phyloP scores from a whole-genome alignment of 92 coral and sea anemone species.

The Paramuricea clavata region DNA sequence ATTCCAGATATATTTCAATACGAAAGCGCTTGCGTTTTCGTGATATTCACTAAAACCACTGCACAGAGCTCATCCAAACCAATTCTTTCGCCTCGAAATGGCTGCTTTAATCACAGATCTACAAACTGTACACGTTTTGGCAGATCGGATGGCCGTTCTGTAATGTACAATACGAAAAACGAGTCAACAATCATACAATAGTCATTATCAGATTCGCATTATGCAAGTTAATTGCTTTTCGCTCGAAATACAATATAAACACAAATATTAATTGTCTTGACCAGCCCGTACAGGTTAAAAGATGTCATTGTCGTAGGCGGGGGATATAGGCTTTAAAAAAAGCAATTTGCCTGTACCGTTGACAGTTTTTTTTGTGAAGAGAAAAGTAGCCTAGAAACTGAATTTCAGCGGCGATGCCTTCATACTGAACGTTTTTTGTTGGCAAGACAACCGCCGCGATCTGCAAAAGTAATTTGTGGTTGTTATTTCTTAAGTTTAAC shows the following conservation, averaged over 20 bases:
- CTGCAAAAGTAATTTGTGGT: background rate
- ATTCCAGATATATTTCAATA: background rate
- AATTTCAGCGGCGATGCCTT: background rate
- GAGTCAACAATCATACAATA: background rate
- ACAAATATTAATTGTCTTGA: background rate
- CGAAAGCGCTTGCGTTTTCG: too few species aligned
- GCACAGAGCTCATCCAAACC: background rate
- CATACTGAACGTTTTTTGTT: background rate
- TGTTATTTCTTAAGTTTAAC: background rate
- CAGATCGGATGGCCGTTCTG: background rate
- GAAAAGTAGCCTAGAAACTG: background rate
- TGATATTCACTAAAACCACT: background rate
- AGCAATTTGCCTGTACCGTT: background rate
- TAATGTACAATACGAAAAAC: background rate
- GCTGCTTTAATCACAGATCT: background rate
- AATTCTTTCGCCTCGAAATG: background rate
- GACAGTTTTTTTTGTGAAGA: background rate
- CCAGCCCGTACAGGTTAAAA: background rate
- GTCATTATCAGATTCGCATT: background rate
- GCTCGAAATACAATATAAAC: background rate
- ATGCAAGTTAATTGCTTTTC: background rate
- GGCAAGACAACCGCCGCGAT: background rate
- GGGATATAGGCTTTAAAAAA: background rate
- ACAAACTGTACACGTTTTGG: background rate
- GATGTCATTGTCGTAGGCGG: background rate